phyloP scores from a whole-genome alignment of 2,888 invertebrate species.

The Cataglyphis albicans region DNA sequence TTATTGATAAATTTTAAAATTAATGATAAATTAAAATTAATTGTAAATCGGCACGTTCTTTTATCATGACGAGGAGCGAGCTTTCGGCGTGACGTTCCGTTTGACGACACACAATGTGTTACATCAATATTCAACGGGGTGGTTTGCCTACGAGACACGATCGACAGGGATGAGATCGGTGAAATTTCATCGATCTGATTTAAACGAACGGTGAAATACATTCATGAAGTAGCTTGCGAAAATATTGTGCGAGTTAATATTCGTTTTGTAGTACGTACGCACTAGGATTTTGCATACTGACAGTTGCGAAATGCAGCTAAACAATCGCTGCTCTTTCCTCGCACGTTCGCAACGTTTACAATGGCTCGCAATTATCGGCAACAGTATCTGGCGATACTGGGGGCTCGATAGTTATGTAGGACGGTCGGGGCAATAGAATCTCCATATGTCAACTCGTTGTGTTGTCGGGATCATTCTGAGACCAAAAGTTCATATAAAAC shows the following conservation, averaged over 20 bases:
- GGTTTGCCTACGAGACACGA: slow-evolving; percentile 59
- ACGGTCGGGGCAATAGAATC: slow-evolving; percentile 10
- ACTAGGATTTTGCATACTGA: slow-evolving; percentile 35
- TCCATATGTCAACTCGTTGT: slow-evolving; percentile 28
- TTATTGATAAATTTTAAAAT: neutral
- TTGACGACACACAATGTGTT: slow-evolving; percentile 62
- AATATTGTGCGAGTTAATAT: slow-evolving; percentile 59
- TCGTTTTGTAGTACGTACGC: slow-evolving; percentile 36
- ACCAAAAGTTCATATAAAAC: slow-evolving; percentile 44
- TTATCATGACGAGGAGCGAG: neutral
- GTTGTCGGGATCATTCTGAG: slow-evolving; percentile 29
- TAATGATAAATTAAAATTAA: neutral
- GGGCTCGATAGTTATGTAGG: slow-evolving; percentile 13
- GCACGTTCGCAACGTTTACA: slow-evolving; percentile 50
- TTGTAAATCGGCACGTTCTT: slow-evolving; percentile 28
- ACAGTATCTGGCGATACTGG: slow-evolving; percentile 22
- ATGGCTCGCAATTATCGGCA: slow-evolving; percentile 48
- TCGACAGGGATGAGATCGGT: slow-evolving; percentile 24
- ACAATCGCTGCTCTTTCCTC: slow-evolving; percentile 56
- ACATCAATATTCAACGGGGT: slow-evolving; percentile 67
- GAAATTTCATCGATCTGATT: slow-evolving; percentile 46
- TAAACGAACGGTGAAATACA: slow-evolving; percentile 54
- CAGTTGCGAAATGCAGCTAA: slow-evolving; percentile 42
- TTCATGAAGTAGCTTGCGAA: slow-evolving; percentile 60
- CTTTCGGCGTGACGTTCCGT: slow-evolving; percentile 48